phyloP scores from a whole-genome alignment of 2,113 vertebrate genomes.

The Collichthys lucidus region DNA sequence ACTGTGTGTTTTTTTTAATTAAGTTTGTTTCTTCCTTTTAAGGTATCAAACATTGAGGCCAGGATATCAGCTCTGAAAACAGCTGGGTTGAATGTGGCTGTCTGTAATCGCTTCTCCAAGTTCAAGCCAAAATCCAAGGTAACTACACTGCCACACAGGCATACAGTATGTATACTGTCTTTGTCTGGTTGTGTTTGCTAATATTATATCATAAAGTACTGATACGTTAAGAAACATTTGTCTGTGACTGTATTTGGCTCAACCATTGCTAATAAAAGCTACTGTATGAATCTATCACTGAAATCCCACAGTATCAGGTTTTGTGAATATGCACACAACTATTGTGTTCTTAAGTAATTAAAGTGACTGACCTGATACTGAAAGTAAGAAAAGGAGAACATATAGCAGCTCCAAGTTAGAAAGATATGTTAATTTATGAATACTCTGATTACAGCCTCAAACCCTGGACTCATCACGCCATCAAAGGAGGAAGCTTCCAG shows the following conservation, averaged over 20 bases:
- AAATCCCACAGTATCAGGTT: background rate
- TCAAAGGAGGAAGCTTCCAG: constrained; percentile 95
- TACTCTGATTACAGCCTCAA: constrained; percentile 85
- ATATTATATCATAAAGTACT: background rate
- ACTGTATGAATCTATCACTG: background rate
- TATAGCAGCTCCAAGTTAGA: background rate
- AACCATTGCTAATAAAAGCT: background rate
- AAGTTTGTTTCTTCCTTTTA: constrained; percentile 32
- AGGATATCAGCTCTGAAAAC: constrained; percentile 96
- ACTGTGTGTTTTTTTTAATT: background rate
- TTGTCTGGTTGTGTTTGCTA: background rate
- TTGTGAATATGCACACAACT: background rate
- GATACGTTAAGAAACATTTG: background rate
- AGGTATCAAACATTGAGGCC: constrained; percentile 98
- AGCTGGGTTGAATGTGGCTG: constrained; percentile 93
- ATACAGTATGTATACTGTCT: too few relatives aligned
- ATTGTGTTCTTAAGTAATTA: background rate
- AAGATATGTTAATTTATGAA: background rate
- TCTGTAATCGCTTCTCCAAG: constrained; percentile 88
- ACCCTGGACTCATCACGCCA: constrained; percentile 95
- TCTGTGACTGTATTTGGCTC: background rate
- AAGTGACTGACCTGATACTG: background rate
- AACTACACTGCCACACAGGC: background rate
- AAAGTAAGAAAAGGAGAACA: background rate
- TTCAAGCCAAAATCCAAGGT: constrained; percentile 82